phyloP scores from a whole-genome alignment of 2,888 invertebrate genomes.

The Eristalinus aeneus region DNA sequence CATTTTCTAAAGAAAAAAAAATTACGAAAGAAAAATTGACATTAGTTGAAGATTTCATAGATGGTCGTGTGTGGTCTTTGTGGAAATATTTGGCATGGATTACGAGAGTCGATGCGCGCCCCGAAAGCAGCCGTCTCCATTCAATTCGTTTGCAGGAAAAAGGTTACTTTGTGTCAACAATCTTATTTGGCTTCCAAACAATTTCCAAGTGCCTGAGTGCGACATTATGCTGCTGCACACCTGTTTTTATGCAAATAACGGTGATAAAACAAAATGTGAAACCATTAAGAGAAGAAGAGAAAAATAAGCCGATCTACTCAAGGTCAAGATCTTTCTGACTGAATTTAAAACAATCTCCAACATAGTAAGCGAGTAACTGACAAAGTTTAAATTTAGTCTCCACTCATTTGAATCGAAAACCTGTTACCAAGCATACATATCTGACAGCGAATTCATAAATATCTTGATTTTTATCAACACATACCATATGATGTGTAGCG shows the following conservation, averaged over 20 bases:
- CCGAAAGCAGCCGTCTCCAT: neutral
- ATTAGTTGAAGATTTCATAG: neutral
- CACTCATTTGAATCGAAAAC: neutral
- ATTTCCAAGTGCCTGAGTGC: neutral
- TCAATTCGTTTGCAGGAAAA: neutral
- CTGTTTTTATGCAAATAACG: neutral
- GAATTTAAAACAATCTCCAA: neutral
- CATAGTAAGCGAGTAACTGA: neutral
- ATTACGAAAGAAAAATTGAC: neutral
- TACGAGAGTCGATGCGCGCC: neutral
- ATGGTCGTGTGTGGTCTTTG: neutral
- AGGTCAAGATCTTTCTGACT: neutral
- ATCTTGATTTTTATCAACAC: neutral
- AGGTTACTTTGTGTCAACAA: neutral
- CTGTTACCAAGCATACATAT: slow-evolving; percentile 1
- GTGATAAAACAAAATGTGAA: neutral
- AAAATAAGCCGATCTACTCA: neutral
- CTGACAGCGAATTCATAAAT: neutral
- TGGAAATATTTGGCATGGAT: slow-evolving; percentile 22
- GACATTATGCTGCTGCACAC: neutral
- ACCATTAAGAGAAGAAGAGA: neutral
- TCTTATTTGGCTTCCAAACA: neutral
- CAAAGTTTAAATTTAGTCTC: neutral
- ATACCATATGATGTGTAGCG: neutral
- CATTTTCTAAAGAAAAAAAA: slow-evolving; percentile 31